Evolutionary conservation across 2,888 invertebrate species (phyloP).

Genomic region (Abrostola tripartita): DNA sequence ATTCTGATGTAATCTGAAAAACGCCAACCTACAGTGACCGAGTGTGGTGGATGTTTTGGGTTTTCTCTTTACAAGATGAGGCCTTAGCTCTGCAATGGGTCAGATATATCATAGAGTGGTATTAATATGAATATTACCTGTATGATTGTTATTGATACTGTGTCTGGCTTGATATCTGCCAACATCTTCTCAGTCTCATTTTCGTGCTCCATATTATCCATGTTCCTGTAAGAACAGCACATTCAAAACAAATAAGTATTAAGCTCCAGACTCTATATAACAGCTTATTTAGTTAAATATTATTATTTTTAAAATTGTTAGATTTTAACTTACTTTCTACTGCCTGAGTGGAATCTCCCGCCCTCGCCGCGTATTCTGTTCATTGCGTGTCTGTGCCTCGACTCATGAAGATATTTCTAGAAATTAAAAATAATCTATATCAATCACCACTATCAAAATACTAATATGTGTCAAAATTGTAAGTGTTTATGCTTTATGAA

Average conservation of each 20-base stretch:
- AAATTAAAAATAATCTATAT: constrained; percentile 49
- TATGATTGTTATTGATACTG: constrained; percentile 83
- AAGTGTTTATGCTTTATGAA: too few species aligned
- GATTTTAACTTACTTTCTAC: constrained; percentile 77
- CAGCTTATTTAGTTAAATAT: background rate
- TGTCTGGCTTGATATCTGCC: constrained; percentile 83
- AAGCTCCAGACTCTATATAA: constrained; percentile 1
- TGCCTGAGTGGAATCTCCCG: constrained; percentile 96
- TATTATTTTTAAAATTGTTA: background rate
- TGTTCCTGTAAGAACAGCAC: constrained; percentile 62
- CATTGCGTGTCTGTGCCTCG: constrained; percentile 98
- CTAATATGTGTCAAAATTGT: too few species aligned
- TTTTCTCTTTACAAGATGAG: too few species aligned
- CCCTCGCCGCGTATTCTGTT: constrained; percentile 98
- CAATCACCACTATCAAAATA: too few species aligned
- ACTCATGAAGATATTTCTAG: constrained; percentile 99
- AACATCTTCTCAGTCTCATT: constrained; percentile 68
- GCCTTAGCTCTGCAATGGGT: too few species aligned
- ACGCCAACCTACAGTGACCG: too few species aligned
- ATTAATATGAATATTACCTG: constrained; percentile 68
- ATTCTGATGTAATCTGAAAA: too few species aligned
- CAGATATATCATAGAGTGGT: too few species aligned
- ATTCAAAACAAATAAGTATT: constrained; percentile 46
- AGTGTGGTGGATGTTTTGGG: too few species aligned
- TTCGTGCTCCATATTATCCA: constrained; percentile 65